Conservation (phyloP, 2,797 vertebrate species). For the Emys orbicularis region DNA sequence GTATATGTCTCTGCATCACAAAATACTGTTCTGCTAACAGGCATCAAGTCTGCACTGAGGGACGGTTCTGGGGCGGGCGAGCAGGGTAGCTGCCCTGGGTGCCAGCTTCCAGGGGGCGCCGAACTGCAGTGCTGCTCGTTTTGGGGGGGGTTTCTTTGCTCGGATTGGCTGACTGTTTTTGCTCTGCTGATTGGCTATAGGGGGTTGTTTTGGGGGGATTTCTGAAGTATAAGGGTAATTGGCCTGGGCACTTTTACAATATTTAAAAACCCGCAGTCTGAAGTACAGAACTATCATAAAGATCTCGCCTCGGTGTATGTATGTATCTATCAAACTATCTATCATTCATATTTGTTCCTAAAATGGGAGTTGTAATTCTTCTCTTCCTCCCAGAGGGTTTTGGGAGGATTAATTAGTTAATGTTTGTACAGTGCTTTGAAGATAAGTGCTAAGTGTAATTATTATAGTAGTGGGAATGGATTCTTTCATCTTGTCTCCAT, state of each 20-base stretch:
- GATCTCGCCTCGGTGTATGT: background rate
- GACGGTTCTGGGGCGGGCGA: accelerated
- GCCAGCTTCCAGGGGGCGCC: background rate
- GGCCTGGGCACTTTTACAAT: background rate
- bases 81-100: background rate
- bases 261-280: background rate
- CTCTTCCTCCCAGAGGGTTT: slow-evolving; percentile 9
- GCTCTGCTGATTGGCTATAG: background rate
- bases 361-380: slow-evolving; percentile 3
- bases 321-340: background rate
- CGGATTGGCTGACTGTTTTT: background rate
- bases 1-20: background rate
- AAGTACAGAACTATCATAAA: background rate
- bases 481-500: background rate
- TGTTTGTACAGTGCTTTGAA: slow-evolving; percentile 41
- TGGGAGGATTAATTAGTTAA: slow-evolving; percentile 35
- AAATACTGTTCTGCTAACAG: background rate
- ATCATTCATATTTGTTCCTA: slow-evolving; percentile 12
- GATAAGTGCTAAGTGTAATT: background rate
- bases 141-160: background rate
- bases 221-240: background rate
- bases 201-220: background rate
- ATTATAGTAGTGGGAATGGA: background rate
- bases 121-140: no score
- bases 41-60: background rate